Evolutionary conservation across 2,888 invertebrate species (phyloP).

Genomic region (Euzetes globulus): DNA sequence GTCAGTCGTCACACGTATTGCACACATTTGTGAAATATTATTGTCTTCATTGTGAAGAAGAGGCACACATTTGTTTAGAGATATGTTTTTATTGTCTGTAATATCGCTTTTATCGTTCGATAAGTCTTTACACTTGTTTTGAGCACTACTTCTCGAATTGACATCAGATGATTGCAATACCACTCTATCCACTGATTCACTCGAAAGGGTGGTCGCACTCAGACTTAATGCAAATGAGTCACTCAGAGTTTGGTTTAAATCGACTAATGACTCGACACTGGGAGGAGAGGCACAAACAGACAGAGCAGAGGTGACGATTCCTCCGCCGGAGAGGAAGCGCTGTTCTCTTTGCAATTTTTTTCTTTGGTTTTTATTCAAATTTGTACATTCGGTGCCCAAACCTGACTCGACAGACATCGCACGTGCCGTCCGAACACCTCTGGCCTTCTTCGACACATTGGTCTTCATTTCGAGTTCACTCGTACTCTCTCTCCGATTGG

Average conservation of each 20-base stretch:
- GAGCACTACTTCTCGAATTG: neutral
- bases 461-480: slow-evolving; percentile 36
- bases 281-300: slow-evolving; percentile 2
- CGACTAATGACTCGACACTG: neutral
- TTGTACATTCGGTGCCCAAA: slow-evolving; percentile 21
- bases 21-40: neutral
- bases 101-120: neutral
- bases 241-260: neutral
- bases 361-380: slow-evolving; percentile 23
- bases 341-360: slow-evolving; percentile 10
- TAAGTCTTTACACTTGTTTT: neutral
- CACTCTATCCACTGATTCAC: neutral
- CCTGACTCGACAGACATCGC: slow-evolving; percentile 3
- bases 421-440: neutral
- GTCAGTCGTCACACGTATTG: slow-evolving; percentile 7
- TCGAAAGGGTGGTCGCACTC: neutral
- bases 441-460: slow-evolving; percentile 21
- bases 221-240: neutral
- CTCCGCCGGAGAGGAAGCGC: slow-evolving; percentile 13
- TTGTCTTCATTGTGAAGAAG: neutral
- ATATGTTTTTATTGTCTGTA: neutral
- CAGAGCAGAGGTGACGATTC: neutral
- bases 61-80: slow-evolving; percentile 11
- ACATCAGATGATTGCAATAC: neutral
- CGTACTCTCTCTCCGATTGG: slow-evolving; percentile 40